A percentile compares a stretch with the other conserved stretches of the same genome.
Conservation (phyloP, 2,888 invertebrate genomes). For the Drosophila subquinaria region DNA sequence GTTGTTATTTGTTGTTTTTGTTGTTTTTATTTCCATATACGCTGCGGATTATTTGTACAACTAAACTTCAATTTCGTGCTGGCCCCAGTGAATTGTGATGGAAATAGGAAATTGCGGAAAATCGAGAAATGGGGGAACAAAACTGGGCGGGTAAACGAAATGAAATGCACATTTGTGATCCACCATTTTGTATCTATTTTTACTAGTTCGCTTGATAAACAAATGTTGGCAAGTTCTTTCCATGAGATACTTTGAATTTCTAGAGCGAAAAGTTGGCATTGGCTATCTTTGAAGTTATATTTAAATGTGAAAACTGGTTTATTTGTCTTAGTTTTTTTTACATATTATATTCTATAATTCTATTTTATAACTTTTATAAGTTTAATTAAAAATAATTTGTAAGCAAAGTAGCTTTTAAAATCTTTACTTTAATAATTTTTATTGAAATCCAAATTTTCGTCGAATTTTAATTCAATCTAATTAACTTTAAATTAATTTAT, state of each 20-base stretch:
- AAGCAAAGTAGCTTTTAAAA: not conserved
- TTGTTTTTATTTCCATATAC: constrained; percentile 21
- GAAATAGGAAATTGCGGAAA: constrained; percentile 19
- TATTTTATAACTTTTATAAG: not conserved
- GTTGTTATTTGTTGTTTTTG: constrained; percentile 14
- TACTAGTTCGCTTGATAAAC: constrained; percentile 1
- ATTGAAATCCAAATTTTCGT: too few relatives aligned
- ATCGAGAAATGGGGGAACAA: not conserved
- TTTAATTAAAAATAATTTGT: not conserved
- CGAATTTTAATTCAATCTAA: not conserved
- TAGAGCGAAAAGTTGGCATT: not conserved
- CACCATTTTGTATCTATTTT: not conserved
- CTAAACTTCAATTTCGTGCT: constrained; percentile 61
- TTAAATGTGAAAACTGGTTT: not conserved
- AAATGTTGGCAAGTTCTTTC: constrained; percentile 8
- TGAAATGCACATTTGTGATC: constrained; percentile 11
- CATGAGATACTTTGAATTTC: not conserved
- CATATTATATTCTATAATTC: not conserved
- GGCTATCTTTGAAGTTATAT: not conserved
- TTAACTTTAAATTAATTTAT: too few relatives aligned
- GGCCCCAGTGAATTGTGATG: constrained; percentile 18
- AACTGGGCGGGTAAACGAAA: not conserved
- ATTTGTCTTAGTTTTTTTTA: not conserved
- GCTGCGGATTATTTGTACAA: constrained; percentile 53
- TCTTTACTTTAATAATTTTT: too few relatives aligned